Evolutionary conservation across 2,888 invertebrate species (phyloP).

Genomic region (Sussaba pulchella): DNA sequence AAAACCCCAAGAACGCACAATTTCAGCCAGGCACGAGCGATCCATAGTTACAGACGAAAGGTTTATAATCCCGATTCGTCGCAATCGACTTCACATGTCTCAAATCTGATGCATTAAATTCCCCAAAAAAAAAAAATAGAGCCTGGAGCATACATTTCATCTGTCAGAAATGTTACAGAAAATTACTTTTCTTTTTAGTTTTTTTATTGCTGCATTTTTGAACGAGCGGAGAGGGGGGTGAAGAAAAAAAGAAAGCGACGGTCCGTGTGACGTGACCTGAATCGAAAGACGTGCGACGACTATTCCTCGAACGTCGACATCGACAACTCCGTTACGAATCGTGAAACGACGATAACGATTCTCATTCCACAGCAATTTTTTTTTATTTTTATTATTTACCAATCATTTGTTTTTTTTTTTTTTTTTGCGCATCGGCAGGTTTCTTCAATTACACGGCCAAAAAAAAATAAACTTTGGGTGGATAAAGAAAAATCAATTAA

Average conservation of each 20-base stretch:
- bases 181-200: too few species aligned
- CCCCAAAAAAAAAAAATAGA: too few species aligned
- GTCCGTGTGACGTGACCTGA: slow-evolving; percentile 14
- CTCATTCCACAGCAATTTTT: slow-evolving; percentile 11
- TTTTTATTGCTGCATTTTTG: too few species aligned
- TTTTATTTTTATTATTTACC: too few species aligned
- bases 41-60: too few species aligned
- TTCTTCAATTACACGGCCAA: slow-evolving; percentile 15
- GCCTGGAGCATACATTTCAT: too few species aligned
- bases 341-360: slow-evolving; percentile 33
- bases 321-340: slow-evolving; percentile 20
- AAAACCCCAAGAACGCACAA: too few species aligned
- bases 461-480: slow-evolving; percentile 7
- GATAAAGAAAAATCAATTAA: slow-evolving; percentile 8
- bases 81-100: neutral
- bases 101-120: neutral
- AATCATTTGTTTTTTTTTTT: slow-evolving; percentile 19
- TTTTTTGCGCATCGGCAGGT: slow-evolving; percentile 27
- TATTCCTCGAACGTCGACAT: neutral
- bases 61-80: neutral
- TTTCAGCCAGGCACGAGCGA: too few species aligned
- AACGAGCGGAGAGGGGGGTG: too few species aligned
- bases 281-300: slow-evolving; percentile 25
- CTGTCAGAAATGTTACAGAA: neutral
- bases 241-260: neutral